A percentile compares a stretch with the other conserved stretches of the same genome.
phyloP scores from a whole-genome alignment of 2,888 invertebrate species.

The Tetheella fluctuosa region DNA sequence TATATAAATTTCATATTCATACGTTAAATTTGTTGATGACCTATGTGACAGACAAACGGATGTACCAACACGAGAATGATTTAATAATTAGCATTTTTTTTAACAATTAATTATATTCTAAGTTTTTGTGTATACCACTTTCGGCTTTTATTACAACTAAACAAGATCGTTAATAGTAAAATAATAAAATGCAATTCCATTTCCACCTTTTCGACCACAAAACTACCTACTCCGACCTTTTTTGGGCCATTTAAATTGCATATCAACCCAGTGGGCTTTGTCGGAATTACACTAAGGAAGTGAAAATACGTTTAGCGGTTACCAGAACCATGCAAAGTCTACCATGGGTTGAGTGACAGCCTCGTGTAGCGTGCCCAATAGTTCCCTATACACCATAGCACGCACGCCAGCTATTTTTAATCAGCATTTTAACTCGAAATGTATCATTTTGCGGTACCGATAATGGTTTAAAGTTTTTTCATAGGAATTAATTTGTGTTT shows the following conservation, averaged over 20 bases:
- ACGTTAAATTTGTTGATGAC: no score
- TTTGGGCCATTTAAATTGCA: not conserved
- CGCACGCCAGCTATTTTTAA: slow-evolving; percentile 33
- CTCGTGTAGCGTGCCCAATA: slow-evolving; percentile 34
- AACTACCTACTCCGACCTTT: not conserved
- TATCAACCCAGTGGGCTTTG: not conserved
- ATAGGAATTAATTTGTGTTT: not conserved
- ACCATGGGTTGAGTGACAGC: slow-evolving; percentile 25
- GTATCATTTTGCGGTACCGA: slow-evolving; percentile 1
- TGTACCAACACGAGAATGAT: no score
- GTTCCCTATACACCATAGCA: slow-evolving; percentile 18
- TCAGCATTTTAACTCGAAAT: slow-evolving; percentile 19
- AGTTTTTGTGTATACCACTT: no score
- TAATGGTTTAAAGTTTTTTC: not conserved
- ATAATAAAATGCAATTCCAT: not conserved
- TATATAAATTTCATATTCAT: no score
- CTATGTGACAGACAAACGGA: no score
- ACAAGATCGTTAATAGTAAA: not conserved
- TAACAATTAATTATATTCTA: no score
- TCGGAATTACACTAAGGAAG: slow-evolving; percentile 3
- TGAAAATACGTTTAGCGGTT: slow-evolving; percentile 2
- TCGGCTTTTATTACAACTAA: not conserved
- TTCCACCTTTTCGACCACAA: not conserved
- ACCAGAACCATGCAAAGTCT: slow-evolving; percentile 5
- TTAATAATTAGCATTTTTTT: no score